Conservation (phyloP, 2,888 invertebrate genomes). For the Amphiduros pacificus region DNA sequence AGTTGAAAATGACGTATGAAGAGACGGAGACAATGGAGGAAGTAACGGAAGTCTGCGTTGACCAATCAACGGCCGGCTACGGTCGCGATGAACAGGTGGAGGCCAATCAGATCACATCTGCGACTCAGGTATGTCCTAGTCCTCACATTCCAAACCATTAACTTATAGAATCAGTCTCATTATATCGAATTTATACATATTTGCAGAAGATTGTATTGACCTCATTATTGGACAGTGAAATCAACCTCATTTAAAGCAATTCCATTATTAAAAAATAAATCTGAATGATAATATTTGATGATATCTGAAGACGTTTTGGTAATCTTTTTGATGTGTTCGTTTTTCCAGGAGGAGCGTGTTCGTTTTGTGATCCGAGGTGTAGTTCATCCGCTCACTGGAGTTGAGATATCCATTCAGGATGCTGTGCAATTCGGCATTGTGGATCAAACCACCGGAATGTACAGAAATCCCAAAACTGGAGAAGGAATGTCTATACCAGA, state of each 20-base stretch:
- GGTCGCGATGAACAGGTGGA: conserved; percentile 2
- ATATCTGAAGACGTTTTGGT: too few species aligned
- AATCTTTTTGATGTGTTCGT: too few species aligned
- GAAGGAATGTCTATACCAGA: conserved; percentile 25
- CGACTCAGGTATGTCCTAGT: background rate
- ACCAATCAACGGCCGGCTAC: conserved; percentile 15
- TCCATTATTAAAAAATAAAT: too few species aligned
- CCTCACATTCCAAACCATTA: background rate
- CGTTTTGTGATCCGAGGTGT: conserved; percentile 20
- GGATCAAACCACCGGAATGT: conserved; percentile 19
- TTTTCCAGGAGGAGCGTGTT: too few species aligned
- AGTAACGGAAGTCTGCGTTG: conserved; percentile 21
- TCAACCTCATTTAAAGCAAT: too few species aligned
- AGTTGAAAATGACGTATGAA: conserved; percentile 32
- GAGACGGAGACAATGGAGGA: conserved; percentile 29
- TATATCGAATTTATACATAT: too few species aligned
- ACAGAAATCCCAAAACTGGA: conserved; percentile 24
- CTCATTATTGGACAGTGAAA: too few species aligned
- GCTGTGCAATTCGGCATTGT: conserved; percentile 30
- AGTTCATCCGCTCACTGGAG: conserved; percentile 27
- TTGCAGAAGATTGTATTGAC: too few species aligned
- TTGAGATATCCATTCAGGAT: conserved; percentile 27
- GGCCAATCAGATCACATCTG: conserved; percentile 28
- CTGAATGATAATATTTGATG: too few species aligned
- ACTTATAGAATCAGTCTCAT: too few species aligned